Base-by-base conservation (phyloP, 2,113 vertebrate genomes). In the Siniperca knerii region DNA sequence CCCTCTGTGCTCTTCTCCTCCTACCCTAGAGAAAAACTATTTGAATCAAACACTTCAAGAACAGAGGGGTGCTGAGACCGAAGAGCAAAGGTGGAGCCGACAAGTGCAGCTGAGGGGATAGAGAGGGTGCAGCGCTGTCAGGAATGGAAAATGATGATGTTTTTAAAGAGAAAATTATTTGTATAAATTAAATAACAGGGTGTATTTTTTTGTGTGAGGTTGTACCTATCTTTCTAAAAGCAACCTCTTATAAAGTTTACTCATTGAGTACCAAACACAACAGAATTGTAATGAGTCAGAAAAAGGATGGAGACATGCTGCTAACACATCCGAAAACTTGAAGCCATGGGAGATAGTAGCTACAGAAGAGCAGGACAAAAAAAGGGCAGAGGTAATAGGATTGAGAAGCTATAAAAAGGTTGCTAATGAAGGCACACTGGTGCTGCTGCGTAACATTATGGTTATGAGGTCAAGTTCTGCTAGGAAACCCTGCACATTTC, bases 321-420 rank as follows among this genome's bases (percentile, higher is more conserved):
- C 72, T 69, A 55, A 72, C 21, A 79, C 44, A 80, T 82, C 65
- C 13, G 23, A 77, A 82, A 84, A 61, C 44, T 29, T 54, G 6
- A 52, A 73, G 40, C 55, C n/a, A 5, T 29, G 61, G 74, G 61
- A 81, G 50, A 74, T 48, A 48, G 79, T 52, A 64, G 55, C 68
- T 50, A 33, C n/a, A 37, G 71, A 72, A 68, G 66, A 82, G 76
- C 20, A 75, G 62, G 62, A 74, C 82, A 82, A 69, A 71, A 58
- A 77, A 84, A 83, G 85, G 75, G 71, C 79, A 87, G 87, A 71
- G 73, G 82, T 90, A 92, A 94, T 87, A 77, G 83, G 86, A 94
- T 88, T 89, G 77, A 62, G 72, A 79, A 73, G 81, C 93, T 93
- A 93, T 92, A 90, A 87, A 93, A 93, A 92, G 89, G 81, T 86